phyloP scores from a whole-genome alignment of 2,113 vertebrate genomes.

The Cyprinodon variegatus region DNA sequence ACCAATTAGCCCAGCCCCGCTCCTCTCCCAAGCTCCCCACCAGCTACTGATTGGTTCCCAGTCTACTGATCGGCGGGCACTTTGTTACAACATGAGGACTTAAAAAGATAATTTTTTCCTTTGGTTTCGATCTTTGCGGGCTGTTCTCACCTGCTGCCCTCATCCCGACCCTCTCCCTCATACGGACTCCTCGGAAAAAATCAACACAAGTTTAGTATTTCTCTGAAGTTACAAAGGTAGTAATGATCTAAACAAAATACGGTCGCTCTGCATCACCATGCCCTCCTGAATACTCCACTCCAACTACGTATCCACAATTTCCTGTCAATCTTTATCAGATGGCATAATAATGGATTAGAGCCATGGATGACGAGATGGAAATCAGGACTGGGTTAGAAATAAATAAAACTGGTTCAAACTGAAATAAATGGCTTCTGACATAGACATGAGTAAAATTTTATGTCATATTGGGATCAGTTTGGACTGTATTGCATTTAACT shows the following conservation, averaged over 20 bases:
- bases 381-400: not conserved
- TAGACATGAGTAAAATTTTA: no score
- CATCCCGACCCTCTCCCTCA: constrained; percentile 93
- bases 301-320: constrained; percentile 16
- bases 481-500: no score
- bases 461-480: no score
- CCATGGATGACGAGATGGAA: not conserved
- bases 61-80: constrained; percentile 54
- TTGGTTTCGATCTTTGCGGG: not conserved
- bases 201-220: constrained; percentile 82
- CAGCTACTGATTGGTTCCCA: no score
- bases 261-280: constrained; percentile 34
- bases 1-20: constrained; percentile 48
- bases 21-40: not conserved
- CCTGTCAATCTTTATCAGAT: not conserved
- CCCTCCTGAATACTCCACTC: constrained; percentile 34
- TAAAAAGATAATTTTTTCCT: constrained; percentile 6
- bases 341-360: not conserved
- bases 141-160: constrained; percentile 90
- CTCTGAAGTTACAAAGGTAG: constrained; percentile 8
- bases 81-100: constrained; percentile 31
- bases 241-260: constrained; percentile 7
- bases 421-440: not conserved
- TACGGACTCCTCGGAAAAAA: constrained; percentile 93
- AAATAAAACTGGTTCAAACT: not conserved